Conservation (phyloP, 2,113 vertebrate species). For the Petaurus breviceps region DNA sequence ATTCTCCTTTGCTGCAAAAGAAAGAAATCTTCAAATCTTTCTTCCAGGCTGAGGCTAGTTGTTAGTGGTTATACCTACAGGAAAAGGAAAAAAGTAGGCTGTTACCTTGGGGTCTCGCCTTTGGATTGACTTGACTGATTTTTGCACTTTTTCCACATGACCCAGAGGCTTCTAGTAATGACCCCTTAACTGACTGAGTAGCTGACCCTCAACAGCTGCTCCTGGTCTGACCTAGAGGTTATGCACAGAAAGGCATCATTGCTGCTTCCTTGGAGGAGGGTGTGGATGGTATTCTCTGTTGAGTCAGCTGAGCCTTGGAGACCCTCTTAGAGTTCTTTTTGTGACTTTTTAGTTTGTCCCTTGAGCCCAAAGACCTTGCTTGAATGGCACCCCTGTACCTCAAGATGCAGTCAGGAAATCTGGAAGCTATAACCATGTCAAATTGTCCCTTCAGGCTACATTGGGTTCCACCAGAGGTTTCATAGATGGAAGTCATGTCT, state of each 20-base stretch:
- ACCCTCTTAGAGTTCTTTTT: not conserved
- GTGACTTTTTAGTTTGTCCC: not conserved
- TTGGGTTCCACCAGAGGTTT: not conserved
- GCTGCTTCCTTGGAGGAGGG: not conserved
- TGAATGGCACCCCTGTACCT: not conserved
- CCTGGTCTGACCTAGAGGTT: not conserved
- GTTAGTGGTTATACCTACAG: not conserved
- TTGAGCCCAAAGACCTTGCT: not conserved
- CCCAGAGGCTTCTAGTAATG: not conserved
- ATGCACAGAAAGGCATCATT: not conserved
- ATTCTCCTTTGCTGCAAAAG: not conserved
- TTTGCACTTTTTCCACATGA: not conserved
- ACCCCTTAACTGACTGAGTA: not conserved
- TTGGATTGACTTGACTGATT: too few relatives aligned
- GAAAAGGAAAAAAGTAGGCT: not conserved
- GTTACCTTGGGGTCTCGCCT: too few relatives aligned
- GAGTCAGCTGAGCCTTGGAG: not conserved
- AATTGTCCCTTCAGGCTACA: not conserved
- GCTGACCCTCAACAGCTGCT: not conserved
- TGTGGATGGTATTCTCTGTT: not conserved
- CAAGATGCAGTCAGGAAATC: not conserved
- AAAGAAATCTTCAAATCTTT: not conserved
- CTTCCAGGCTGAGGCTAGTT: not conserved
- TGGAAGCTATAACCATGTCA: not conserved
- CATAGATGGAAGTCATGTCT: not conserved